Base-by-base conservation (phyloP, 2,113 vertebrate genomes). In the Misgurnus anguillicaudatus region DNA sequence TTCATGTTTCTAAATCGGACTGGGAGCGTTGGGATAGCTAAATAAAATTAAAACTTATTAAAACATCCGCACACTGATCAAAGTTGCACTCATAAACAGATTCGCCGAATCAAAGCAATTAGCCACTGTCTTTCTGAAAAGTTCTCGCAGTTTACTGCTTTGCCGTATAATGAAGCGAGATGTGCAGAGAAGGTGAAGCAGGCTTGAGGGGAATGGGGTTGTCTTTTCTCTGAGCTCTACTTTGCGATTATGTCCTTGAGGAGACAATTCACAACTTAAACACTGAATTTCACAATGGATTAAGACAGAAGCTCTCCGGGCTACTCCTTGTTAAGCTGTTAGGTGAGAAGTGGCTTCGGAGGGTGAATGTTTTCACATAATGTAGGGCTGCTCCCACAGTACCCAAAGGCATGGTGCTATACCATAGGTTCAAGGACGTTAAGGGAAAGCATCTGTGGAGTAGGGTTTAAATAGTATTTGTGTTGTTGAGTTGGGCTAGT, bases 31-130 rank as follows among this genome's bases (percentile, higher is more conserved):
- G 87, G 90, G 89, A 84, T 89, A 82, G 87, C 90, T 88, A 93
- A 94, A 93, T 94, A 91, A 89, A 93, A 94, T 94, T 92, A 93
- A 91, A 91, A 88, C 89, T 90, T 91, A 93, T 92, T 94, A 94
- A 90, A 92, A 89, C 89, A 90, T 91, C 91, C 84, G 85, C 82
- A 87, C 85, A 84, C 91, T 92, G 91, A 94, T 93, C 91, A 93
- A 92, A 93, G 90, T 90, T 91, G 86, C 87, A 80, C 87, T 89
- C 89, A 89, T 90, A 90, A 92, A 92, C 92, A 91, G 89, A 92
- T 91, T 91, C 88, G 87, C 88, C 82, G 89, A 92, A 90, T 92
- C 88, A 91, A 89, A 89, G 89, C 90, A 92, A 90, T 93, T 90
- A 91, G 88, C 88, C 60, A 79, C 81, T 89, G 88, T 84, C 63